Evolutionary conservation across 2,113 vertebrate species (phyloP), one percentile per base, ranked within the genome.

Genomic region (Anarhynchus alexandrinus): DNA sequence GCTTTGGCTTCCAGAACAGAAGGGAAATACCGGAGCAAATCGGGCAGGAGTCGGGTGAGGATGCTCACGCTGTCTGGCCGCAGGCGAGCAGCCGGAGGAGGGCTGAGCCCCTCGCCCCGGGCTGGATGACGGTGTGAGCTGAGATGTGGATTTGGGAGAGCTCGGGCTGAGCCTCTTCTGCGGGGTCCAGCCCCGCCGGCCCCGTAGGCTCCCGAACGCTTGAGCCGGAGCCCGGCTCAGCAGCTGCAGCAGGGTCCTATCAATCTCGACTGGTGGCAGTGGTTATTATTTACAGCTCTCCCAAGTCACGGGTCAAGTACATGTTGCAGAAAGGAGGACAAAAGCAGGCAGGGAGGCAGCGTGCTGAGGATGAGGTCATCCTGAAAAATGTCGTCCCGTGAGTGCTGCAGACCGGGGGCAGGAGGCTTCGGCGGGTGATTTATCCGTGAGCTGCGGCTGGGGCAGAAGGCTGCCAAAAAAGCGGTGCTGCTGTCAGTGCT

Each of bases 301-400:
- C 52, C 40, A 5, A 71, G 93, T 34, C 90, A 76, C 2, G 4
- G 87, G 64, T 90, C 94, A 92, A 87, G 85, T 38, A 58, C 0
- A 11, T 62, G 84, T 36, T 61, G 38, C 78, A 67, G 15, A 19
- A 91, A 65, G 15, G 23, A 72, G 62, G 79, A 77, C 70, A 49
- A 59, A 49, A 29, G 51, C 54, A 2, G 13, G 55, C 38, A 30
- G 64, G 1, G 3, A 27, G 83, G 61, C 70, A 15, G 30, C 0
- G 2, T 43, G 38, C 25, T 7, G 18, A 26, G 42, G 13, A 5
- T 17, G 88, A 88, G 87, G 47, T 65, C 80, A 59, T 27, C 80
- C 45, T 6, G 5, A 14, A 3, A 49, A 47, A 2, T 3, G 9
- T 52, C 14, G 0, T 22, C 57, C 32, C 4, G 0, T 10, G 43